Evolutionary conservation across 2,113 vertebrate genomes (phyloP).

Genomic region (Hippoglossus stenolepis): DNA sequence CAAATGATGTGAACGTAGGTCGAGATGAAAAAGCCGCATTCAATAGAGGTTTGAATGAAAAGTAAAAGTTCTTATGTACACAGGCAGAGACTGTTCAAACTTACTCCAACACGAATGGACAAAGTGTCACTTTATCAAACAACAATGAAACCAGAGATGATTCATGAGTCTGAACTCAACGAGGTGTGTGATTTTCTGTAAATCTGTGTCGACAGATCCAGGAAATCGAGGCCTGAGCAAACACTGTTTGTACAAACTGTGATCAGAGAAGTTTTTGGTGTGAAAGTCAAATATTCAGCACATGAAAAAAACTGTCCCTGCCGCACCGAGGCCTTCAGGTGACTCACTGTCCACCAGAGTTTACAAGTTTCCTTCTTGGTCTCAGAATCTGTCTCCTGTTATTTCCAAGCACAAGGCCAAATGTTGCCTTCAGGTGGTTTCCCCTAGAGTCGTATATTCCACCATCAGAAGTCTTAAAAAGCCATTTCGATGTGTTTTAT

Average conservation of each 20-base stretch:
- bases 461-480: background rate
- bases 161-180: background rate
- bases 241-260: background rate
- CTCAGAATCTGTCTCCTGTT: background rate
- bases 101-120: too few relatives aligned
- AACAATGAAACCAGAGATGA: background rate
- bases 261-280: background rate
- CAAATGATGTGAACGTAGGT: background rate
- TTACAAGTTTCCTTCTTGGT: constrained; percentile 5
- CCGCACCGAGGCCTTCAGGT: background rate
- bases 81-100: background rate
- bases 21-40: background rate
- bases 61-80: background rate
- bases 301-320: background rate
- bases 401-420: constrained; percentile 10
- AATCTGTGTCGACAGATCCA: background rate
- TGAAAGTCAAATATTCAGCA: background rate
- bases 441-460: background rate
- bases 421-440: constrained; percentile 17
- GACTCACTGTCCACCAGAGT: background rate
- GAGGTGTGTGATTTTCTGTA: background rate
- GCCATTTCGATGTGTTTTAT: background rate
- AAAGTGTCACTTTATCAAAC: background rate
- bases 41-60: background rate
- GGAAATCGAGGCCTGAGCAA: background rate